Evolutionary conservation across 2,797 vertebrate genomes (phyloP).

Genomic region (Poecilia velifera): DNA sequence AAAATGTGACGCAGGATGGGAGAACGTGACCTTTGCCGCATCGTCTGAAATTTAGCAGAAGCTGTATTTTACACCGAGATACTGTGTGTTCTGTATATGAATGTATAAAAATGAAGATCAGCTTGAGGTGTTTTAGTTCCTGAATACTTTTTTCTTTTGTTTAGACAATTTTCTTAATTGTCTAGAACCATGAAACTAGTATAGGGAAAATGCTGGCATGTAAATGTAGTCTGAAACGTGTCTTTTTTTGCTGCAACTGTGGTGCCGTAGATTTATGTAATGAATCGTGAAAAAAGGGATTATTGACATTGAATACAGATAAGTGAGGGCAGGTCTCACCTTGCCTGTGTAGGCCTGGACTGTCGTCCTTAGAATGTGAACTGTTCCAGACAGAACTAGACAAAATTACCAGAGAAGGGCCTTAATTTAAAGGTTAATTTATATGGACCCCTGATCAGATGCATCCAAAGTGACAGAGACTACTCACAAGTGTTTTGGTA

Average conservation of each 20-base stretch:
- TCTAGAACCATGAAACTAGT: rapidly evolving
- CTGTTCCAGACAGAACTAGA: background rate
- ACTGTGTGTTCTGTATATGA: background rate
- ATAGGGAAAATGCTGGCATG: rapidly evolving
- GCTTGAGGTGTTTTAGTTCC: background rate
- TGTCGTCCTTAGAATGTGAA: background rate
- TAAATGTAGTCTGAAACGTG: background rate
- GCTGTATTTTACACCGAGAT: background rate
- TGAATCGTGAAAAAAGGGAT: background rate
- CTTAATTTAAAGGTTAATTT: background rate
- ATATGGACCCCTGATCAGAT: background rate
- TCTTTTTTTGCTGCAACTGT: background rate
- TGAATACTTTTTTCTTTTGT: background rate
- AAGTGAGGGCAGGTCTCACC: background rate
- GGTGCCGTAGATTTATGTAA: slow-evolving; percentile 48
- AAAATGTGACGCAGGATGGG: slow-evolving; percentile 83
- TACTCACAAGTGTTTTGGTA: background rate
- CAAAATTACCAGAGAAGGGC: background rate
- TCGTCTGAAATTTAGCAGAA: slow-evolving; percentile 36
- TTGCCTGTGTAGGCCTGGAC: background rate
- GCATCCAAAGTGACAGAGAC: too few species aligned
- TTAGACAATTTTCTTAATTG: background rate
- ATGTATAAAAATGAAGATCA: too few species aligned
- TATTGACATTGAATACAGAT: slow-evolving; percentile 33
- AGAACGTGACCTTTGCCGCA: slow-evolving; percentile 76